A percentile compares a stretch with the other conserved stretches of the same genome.
Evolutionary conservation across 2,888 invertebrate species (phyloP).

Genomic region (Orthosia gracilis): DNA sequence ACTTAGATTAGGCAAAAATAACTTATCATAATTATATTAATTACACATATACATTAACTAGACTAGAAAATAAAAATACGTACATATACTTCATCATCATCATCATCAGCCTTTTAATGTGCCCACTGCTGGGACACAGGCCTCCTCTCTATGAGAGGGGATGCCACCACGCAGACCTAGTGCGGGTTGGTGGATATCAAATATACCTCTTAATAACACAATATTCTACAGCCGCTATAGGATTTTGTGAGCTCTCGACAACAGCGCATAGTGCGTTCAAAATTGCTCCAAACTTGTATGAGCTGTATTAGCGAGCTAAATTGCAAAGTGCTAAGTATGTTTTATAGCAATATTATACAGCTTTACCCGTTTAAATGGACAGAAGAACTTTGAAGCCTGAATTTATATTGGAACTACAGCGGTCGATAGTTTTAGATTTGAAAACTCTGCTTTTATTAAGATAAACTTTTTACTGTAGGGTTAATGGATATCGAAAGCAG

Average conservation of each 20-base stretch:
- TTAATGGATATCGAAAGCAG: background rate
- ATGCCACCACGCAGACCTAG: too few species aligned
- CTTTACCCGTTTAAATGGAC: background rate
- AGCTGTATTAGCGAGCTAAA: conserved; percentile 13
- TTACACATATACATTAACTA: too few species aligned
- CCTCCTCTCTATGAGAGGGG: too few species aligned
- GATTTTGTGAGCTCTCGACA: background rate
- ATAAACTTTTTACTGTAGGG: too few species aligned
- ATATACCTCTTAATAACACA: background rate
- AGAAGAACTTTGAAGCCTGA: background rate
- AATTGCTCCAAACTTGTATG: conserved; percentile 34
- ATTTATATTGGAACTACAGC: background rate
- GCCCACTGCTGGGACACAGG: too few species aligned
- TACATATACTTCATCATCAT: too few species aligned
- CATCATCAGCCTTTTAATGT: too few species aligned
- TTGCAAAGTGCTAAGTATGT: conserved; percentile 19
- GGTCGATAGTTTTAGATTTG: too few species aligned
- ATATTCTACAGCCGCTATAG: background rate
- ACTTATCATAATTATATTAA: too few species aligned
- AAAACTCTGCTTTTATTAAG: background rate
- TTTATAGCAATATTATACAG: background rate
- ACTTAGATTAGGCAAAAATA: too few species aligned
- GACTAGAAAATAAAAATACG: too few species aligned
- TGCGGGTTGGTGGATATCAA: too few species aligned
- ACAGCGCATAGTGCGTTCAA: conserved; percentile 15